These are phyloP conservation scores for Ceratosolen solmsi DNA, from an alignment of 1,140 invertebrate species.

Conservation along the genomic window DNA sequence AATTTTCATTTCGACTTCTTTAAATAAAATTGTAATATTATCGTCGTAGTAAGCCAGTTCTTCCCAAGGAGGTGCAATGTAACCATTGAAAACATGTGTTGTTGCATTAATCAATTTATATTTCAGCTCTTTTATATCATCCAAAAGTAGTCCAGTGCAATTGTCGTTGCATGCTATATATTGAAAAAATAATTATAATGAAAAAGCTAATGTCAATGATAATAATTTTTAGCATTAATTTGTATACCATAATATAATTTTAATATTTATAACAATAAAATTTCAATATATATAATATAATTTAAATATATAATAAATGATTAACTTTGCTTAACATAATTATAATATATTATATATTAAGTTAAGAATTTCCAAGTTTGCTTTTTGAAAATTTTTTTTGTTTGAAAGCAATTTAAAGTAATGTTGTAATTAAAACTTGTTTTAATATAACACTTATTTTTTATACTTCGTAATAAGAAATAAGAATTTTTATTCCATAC, in stretches of 20 bases:
- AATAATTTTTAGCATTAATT: neutral
- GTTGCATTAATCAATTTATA: constrained; percentile 73
- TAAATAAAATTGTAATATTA: constrained; percentile 60
- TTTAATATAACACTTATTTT: too few species aligned
- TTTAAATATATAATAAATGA: too few species aligned
- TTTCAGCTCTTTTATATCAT: constrained; percentile 80
- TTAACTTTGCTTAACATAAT: too few species aligned
- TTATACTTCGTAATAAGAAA: too few species aligned
- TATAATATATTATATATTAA: too few species aligned
- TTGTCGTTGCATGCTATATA: constrained; percentile 88
- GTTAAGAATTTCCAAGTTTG: too few species aligned
- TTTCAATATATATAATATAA: neutral
- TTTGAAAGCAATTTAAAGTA: too few species aligned
- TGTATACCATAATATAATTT: neutral
- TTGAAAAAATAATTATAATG: neutral
- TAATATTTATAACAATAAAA: neutral
- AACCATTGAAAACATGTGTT: constrained; percentile 76
- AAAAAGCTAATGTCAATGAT: neutral
- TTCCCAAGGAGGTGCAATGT: constrained; percentile 84
- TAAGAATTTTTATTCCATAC: too few species aligned
- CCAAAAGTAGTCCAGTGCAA: constrained; percentile 88
- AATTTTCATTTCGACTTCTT: constrained; percentile 59
- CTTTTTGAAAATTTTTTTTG: too few species aligned
- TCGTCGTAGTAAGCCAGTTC: constrained; percentile 74
- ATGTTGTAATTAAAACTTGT: too few species aligned